phyloP scores from a whole-genome alignment of 2,888 invertebrate genomes.

The Xylota sylvarum region DNA sequence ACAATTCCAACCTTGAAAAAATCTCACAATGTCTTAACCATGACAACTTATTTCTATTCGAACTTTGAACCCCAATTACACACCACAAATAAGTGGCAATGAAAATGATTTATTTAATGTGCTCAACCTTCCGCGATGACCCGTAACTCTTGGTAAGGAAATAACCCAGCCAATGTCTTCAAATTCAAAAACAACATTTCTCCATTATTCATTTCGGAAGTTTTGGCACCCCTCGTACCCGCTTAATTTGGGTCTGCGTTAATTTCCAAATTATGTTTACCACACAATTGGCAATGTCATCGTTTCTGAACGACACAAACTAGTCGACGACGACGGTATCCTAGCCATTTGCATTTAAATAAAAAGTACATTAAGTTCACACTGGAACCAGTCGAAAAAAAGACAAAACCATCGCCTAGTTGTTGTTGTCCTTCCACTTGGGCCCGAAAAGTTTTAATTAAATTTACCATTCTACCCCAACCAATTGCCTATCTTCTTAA shows the following conservation, averaged over 20 bases:
- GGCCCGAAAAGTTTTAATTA: slow-evolving; percentile 70
- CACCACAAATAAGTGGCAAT: background rate
- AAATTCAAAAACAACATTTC: slow-evolving; percentile 25
- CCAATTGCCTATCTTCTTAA: slow-evolving; percentile 46
- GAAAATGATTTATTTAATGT: background rate
- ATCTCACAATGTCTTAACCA: slow-evolving; percentile 7
- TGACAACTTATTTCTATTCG: slow-evolving; percentile 24
- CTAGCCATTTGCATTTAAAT: slow-evolving; percentile 63
- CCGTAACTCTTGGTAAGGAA: background rate
- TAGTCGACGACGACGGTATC: background rate
- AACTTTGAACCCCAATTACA: slow-evolving; percentile 16
- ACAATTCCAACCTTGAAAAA: slow-evolving; percentile 4
- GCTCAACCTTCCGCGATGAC: background rate
- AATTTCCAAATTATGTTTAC: slow-evolving; percentile 55
- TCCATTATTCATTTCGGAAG: slow-evolving; percentile 46
- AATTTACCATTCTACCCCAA: slow-evolving; percentile 59
- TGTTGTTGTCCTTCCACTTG: slow-evolving; percentile 41
- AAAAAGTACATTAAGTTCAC: slow-evolving; percentile 59
- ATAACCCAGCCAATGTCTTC: background rate
- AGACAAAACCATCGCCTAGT: slow-evolving; percentile 17
- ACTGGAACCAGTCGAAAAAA: slow-evolving; percentile 51
- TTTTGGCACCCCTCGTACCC: background rate
- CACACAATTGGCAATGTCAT: slow-evolving; percentile 55
- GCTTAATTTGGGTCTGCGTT: slow-evolving; percentile 5
- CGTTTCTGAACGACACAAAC: slow-evolving; percentile 17